phyloP scores from a whole-genome alignment of 2,888 invertebrate genomes.

The Pseudococcus longispinus region DNA sequence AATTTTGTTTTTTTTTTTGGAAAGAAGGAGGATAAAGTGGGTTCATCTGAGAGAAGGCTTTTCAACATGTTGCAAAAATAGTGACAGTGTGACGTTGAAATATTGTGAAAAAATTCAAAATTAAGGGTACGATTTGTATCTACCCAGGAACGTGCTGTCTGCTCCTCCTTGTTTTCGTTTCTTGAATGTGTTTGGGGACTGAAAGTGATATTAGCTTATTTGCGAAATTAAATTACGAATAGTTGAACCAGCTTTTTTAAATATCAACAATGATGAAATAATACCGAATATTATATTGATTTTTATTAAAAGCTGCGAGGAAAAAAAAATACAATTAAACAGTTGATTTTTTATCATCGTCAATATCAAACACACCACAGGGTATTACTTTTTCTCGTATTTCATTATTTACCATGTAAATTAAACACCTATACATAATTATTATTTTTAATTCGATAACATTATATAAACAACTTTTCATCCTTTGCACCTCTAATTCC shows the following conservation, averaged over 20 bases:
- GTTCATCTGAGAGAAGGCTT: not conserved
- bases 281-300: too few relatives aligned
- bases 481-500: not conserved
- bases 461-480: not conserved
- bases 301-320: too few relatives aligned
- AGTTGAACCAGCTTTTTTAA: too few relatives aligned
- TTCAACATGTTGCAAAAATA: not conserved
- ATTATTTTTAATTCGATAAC: not conserved
- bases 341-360: not conserved
- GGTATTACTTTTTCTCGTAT: not conserved
- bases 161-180: not conserved
- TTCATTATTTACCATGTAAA: not conserved
- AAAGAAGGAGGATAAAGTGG: not conserved
- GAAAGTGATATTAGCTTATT: not conserved
- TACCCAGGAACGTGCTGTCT: not conserved
- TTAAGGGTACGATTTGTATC: not conserved
- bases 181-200: not conserved
- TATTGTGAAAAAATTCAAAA: not conserved
- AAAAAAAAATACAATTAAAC: not conserved
- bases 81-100: not conserved
- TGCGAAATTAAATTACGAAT: not conserved
- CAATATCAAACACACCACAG: not conserved
- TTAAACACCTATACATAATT: not conserved
- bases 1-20: not conserved
- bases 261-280: too few relatives aligned